Percentiles rank a stretch among this genome's conserved stretches.
Evolutionary conservation across 2,113 vertebrate species (phyloP).

Genomic region (Sebastes schlegelii): DNA sequence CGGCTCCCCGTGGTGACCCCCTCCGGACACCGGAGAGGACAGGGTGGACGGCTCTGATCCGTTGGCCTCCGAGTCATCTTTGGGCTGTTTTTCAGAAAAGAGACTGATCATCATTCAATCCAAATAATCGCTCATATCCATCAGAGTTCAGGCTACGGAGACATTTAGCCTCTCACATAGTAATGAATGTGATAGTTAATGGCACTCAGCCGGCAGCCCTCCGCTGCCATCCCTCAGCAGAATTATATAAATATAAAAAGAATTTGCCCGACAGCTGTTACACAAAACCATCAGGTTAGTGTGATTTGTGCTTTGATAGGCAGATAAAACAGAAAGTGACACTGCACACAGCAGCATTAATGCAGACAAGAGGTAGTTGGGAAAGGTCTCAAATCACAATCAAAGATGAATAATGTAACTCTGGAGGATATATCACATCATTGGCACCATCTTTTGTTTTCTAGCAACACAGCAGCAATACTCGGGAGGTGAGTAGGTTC

Average conservation of each 20-base stretch:
- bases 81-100: conserved; percentile 85
- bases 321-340: conserved; percentile 25
- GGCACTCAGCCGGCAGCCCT: conserved; percentile 15
- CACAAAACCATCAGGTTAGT: conserved; percentile 27
- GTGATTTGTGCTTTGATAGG: conserved; percentile 43
- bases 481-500: conserved; percentile 50
- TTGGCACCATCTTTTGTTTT: conserved; percentile 31
- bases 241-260: conserved; percentile 8
- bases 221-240: conserved; percentile 8
- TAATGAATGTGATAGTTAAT: conserved; percentile 48
- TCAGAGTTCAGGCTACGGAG: conserved; percentile 33
- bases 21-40: conserved; percentile 91
- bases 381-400: conserved; percentile 22
- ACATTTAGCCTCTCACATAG: conserved; percentile 36
- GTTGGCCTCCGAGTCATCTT: conserved; percentile 89
- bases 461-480: conserved; percentile 39
- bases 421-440: conserved; percentile 12
- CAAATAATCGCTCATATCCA: conserved; percentile 33
- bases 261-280: conserved; percentile 32
- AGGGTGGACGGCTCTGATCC: conserved; percentile 89
- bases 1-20: conserved; percentile 85
- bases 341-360: neutral
- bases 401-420: conserved; percentile 46
- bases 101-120: conserved; percentile 33
- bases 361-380: neutral